Evolutionary conservation across 2,113 vertebrate genomes (phyloP).

Genomic region (Amblyopsis rosae): DNA sequence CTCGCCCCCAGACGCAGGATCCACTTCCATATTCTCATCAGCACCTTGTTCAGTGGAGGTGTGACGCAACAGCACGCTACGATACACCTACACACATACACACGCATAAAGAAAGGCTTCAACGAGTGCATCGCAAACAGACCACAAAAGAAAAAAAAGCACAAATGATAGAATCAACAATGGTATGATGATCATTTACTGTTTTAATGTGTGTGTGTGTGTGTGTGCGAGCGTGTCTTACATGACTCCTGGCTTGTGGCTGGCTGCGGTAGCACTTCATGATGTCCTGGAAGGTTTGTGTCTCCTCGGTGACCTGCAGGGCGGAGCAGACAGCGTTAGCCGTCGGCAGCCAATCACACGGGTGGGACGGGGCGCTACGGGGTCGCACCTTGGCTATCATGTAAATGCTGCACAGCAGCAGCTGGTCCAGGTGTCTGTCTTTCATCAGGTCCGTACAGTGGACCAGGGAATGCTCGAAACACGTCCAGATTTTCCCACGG

Average conservation of each 20-base stretch:
- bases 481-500: constrained; percentile 95
- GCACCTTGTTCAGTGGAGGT: constrained; percentile 41
- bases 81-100: constrained; percentile 83
- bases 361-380: neutral
- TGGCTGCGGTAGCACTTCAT: constrained; percentile 98
- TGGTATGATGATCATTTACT: no score
- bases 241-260: constrained; percentile 94
- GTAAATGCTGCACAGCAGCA: constrained; percentile 93
- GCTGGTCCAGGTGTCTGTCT: constrained; percentile 92
- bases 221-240: constrained; percentile 69
- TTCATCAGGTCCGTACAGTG: constrained; percentile 90
- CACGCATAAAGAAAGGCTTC: neutral
- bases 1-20: constrained; percentile 66
- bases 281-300: constrained; percentile 95
- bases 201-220: neutral
- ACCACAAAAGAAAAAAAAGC: neutral
- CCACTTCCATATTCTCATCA: constrained; percentile 77
- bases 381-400: constrained; percentile 88
- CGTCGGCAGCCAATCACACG: neutral
- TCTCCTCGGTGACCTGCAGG: constrained; percentile 89
- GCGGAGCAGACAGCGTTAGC: neutral
- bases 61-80: constrained; percentile 87
- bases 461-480: constrained; percentile 90
- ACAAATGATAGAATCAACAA: constrained; percentile 23
- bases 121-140: neutral